Percentiles rank a stretch among this genome's conserved stretches.
phyloP scores from a whole-genome alignment of 2,888 invertebrate species.

The Microdon myrmicae region DNA sequence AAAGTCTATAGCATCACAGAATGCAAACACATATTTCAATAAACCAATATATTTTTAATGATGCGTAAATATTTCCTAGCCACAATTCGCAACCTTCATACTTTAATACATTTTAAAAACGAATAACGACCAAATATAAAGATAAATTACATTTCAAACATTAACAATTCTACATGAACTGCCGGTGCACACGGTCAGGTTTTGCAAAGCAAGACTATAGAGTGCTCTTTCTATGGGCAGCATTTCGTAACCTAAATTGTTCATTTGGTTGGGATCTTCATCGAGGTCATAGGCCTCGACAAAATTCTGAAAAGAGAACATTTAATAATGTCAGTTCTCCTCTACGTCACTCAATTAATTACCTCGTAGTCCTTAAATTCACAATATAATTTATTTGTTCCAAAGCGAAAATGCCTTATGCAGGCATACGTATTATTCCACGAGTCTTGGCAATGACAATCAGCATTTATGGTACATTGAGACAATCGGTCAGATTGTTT shows the following conservation, averaged over 20 bases:
- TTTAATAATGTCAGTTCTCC: background rate
- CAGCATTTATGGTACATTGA: conserved; percentile 74
- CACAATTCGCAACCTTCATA: conserved; percentile 11
- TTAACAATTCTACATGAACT: conserved; percentile 56
- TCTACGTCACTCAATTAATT: background rate
- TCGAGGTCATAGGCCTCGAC: conserved; percentile 81
- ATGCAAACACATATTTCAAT: too few species aligned
- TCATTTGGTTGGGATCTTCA: conserved; percentile 77
- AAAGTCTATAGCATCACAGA: too few species aligned
- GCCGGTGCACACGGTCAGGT: conserved; percentile 62
- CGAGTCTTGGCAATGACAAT: conserved; percentile 87
- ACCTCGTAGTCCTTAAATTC: conserved; percentile 68
- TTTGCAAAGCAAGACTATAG: conserved; percentile 65
- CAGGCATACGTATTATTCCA: conserved; percentile 86
- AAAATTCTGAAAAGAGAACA: conserved; percentile 71
- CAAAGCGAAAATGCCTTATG: conserved; percentile 73
- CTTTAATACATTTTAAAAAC: conserved; percentile 7
- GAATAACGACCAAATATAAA: background rate
- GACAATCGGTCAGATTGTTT: conserved; percentile 67
- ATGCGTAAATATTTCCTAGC: too few species aligned
- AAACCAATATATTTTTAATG: too few species aligned
- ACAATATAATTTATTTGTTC: conserved; percentile 66
- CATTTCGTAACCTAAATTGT: conserved; percentile 71
- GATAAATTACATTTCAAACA: conserved; percentile 22
- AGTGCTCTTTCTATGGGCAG: conserved; percentile 70